These are phyloP conservation scores for Bimastos eiseni DNA, from an alignment of 2,888 invertebrate genomes.

Conservation along the genomic window DNA sequence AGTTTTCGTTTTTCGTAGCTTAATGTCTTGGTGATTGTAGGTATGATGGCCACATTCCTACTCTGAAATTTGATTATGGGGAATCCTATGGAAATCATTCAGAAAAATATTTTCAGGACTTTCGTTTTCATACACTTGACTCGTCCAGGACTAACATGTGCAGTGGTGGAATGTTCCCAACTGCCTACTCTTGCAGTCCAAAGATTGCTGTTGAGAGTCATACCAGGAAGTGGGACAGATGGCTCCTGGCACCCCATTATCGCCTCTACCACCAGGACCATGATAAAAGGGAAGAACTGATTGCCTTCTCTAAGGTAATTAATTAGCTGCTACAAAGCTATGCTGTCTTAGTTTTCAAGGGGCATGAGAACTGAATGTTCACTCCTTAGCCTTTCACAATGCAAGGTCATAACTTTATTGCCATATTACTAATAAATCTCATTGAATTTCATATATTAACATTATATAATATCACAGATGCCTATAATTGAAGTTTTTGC, in stretches of 20 bases:
- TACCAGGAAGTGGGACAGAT: conserved; percentile 57
- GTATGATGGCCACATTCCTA: conserved; percentile 61
- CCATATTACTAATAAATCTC: too few species aligned
- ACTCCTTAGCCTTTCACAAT: too few species aligned
- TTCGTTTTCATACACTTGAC: conserved; percentile 57
- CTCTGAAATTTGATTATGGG: conserved; percentile 62
- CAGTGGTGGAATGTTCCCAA: conserved; percentile 61
- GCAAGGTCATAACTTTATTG: too few species aligned
- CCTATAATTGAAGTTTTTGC: too few species aligned
- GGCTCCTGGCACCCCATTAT: conserved; percentile 57
- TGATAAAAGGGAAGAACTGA: conserved; percentile 52
- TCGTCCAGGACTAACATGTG: conserved; percentile 56
- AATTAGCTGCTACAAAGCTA: neutral
- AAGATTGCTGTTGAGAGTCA: conserved; percentile 60
- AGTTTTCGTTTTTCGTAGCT: neutral
- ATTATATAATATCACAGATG: too few species aligned
- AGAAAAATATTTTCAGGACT: conserved; percentile 62
- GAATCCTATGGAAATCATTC: conserved; percentile 62
- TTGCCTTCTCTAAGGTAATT: conserved; percentile 25
- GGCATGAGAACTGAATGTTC: neutral
- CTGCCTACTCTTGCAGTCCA: conserved; percentile 61
- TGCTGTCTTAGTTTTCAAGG: neutral
- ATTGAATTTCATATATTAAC: too few species aligned
- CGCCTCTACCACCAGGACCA: conserved; percentile 57
- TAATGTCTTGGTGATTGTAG: conserved; percentile 43